Conservation (phyloP, 2,113 vertebrate species). For the Beaufortia kweichowensis region DNA sequence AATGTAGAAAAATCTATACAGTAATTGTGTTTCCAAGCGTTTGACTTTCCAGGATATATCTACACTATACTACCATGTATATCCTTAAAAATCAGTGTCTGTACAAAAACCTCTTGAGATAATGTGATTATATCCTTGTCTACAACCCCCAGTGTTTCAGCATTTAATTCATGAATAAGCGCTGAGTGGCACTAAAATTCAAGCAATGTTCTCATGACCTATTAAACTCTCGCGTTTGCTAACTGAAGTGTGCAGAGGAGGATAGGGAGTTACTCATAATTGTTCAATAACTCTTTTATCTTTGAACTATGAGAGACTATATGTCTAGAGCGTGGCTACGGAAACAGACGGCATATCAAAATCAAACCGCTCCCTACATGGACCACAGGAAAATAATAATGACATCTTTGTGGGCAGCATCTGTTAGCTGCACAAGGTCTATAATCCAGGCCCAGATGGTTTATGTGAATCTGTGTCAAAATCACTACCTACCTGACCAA, state of each 20-base stretch:
- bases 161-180: background rate
- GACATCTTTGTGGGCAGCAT: constrained; percentile 55
- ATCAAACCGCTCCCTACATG: background rate
- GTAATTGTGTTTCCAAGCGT: too few relatives aligned
- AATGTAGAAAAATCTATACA: too few relatives aligned
- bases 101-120: background rate
- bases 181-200: background rate
- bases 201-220: background rate
- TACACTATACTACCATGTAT: background rate
- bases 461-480: constrained; percentile 58
- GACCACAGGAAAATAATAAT: constrained; percentile 1
- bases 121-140: background rate
- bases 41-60: too few relatives aligned
- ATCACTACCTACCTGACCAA: constrained; percentile 50
- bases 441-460: constrained; percentile 66
- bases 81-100: background rate
- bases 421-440: constrained; percentile 60
- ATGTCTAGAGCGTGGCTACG: background rate
- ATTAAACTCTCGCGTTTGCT: background rate
- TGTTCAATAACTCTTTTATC: background rate
- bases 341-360: background rate
- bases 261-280: background rate
- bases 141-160: background rate
- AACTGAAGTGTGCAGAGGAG: constrained; percentile 7
- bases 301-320: background rate